Conservation (phyloP, 2,888 invertebrate genomes). For the Balanococcus diminutus region DNA sequence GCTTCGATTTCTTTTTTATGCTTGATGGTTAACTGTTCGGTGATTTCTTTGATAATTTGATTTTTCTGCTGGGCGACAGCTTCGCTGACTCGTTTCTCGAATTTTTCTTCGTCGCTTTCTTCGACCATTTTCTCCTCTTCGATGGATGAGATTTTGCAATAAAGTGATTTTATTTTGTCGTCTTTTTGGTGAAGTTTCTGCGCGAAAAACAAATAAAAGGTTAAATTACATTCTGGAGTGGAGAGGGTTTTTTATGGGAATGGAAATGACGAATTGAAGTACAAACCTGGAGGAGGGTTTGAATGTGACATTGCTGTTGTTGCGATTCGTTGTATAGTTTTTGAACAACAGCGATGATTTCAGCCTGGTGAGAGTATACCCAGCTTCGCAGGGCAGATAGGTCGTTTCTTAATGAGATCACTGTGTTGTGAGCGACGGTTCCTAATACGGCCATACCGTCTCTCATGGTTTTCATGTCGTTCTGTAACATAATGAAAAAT, state of each 20-base stretch:
- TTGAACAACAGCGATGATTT: neutral
- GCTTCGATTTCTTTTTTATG: slow-evolving; percentile 69
- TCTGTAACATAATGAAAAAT: slow-evolving; percentile 11
- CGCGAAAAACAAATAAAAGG: neutral
- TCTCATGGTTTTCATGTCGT: slow-evolving; percentile 29
- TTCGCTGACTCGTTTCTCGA: slow-evolving; percentile 40
- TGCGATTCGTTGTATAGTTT: slow-evolving; percentile 51
- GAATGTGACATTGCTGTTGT: slow-evolving; percentile 33
- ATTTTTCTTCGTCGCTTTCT: slow-evolving; percentile 62
- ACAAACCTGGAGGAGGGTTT: slow-evolving; percentile 3
- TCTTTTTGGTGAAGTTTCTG: slow-evolving; percentile 57
- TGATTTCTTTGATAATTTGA: slow-evolving; percentile 71
- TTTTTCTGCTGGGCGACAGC: slow-evolving; percentile 64
- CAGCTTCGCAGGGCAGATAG: slow-evolving; percentile 31
- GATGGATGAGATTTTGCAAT: slow-evolving; percentile 58
- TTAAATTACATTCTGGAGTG: neutral
- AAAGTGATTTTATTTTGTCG: slow-evolving; percentile 57
- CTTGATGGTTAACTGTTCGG: slow-evolving; percentile 72
- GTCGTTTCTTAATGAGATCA: slow-evolving; percentile 47
- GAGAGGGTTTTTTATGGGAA: neutral
- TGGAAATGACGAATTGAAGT: neutral
- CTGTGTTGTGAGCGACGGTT: slow-evolving; percentile 47
- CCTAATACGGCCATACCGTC: slow-evolving; percentile 48
- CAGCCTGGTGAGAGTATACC: slow-evolving; percentile 43
- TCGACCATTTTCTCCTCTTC: slow-evolving; percentile 59